Evolutionary conservation across 2,888 invertebrate species (phyloP), one percentile per base, ranked within the genome.

Genomic region (Pterostichus madidus): DNA sequence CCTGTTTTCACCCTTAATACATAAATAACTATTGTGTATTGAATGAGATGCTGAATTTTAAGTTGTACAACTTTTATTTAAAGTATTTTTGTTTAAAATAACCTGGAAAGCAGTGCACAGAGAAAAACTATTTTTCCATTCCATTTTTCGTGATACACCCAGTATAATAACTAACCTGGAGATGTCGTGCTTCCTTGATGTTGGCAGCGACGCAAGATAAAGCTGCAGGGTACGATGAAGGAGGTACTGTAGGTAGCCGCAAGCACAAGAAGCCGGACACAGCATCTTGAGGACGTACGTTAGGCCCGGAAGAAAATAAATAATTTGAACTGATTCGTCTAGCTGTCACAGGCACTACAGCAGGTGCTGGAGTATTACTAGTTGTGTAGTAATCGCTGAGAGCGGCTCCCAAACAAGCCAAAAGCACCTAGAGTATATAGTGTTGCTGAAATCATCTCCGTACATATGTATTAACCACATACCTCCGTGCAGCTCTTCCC

Each of bases 261-360:
- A 95, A 87, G 86, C 94, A 95, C n/a, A 94, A 88, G 88, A 94
- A 92, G 0, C 95, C 95, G 88, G 91, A 88, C 59, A 91, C 87
- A 17, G 91, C 90, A 85, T 91, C 90, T 80, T 89, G 89, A 0
- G 89, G 87, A 83, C 87, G 87, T 5, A 88, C 86, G 59, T 88
- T 88, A 73, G 86, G 87, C 88, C 93, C 92, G 85, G 92, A 91
- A 17, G 92, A 91, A 85, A 92, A 92, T 15, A 92, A 90, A 84
- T 89, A 90, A 85, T 92, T 92, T 84, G 92, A 92, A 84, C 91
- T 91, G 24, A 90, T 87, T 80, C 89, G 88, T 24, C 94, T 90
- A 0, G 94, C 93, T 0, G 94, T 94, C 0, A 94, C 91, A 0
- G 94, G 91, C 0, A 95, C 91, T 24, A 90, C 90, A 7, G 92